A percentile compares a stretch with the other conserved stretches of the same genome.
phyloP scores from a whole-genome alignment of 2,797 vertebrate genomes.

The Sarcoramphus papa region DNA sequence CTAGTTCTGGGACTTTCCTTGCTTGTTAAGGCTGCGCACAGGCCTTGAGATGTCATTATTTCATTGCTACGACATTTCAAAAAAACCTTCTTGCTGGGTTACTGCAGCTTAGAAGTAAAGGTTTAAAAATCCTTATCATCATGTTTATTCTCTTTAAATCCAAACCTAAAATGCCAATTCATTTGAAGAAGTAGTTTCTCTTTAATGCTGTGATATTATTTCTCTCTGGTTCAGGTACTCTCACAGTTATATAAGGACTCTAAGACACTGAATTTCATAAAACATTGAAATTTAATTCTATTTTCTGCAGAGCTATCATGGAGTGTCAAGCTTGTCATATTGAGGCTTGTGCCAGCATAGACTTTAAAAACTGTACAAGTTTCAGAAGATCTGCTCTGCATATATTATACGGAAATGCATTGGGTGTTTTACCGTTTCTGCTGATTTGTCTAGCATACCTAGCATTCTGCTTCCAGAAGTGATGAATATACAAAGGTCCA shows the following conservation, averaged over 20 bases:
- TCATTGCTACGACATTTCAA: neutral
- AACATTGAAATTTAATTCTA: neutral
- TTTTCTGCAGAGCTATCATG: neutral
- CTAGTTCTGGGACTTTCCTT: no score
- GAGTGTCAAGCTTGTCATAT: neutral
- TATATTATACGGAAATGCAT: neutral
- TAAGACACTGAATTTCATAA: neutral
- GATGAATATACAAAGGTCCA: neutral
- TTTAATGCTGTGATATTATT: neutral
- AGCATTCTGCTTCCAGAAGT: no score
- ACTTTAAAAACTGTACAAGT: neutral
- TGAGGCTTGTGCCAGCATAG: neutral
- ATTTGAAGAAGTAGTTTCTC: neutral
- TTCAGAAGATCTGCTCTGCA: no score
- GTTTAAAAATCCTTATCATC: conserved; percentile 20
- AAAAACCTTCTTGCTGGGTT: neutral
- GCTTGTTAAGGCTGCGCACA: neutral
- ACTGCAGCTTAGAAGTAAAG: neutral
- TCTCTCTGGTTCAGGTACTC: neutral
- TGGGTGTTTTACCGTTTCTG: neutral
- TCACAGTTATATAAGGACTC: neutral
- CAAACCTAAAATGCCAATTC: neutral
- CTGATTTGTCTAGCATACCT: neutral
- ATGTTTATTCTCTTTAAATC: neutral
- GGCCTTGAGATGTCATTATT: conserved; percentile 40